Conservation (phyloP, 2,797 vertebrate genomes). For the Phataginus tricuspis region DNA sequence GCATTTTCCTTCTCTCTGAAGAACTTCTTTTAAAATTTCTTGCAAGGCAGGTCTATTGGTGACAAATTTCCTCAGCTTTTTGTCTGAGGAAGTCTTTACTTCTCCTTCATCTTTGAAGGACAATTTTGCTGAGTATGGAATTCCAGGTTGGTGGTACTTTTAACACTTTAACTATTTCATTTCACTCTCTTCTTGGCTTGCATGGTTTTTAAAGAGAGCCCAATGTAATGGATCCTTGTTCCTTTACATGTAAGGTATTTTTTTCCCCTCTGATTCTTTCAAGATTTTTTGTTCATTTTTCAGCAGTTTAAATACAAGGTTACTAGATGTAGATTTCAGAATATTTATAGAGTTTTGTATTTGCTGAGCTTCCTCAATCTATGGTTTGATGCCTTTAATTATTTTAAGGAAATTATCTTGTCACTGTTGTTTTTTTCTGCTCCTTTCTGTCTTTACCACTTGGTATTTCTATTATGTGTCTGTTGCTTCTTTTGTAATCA, state of each 20-base stretch:
- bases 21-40: not conserved
- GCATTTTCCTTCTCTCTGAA: not conserved
- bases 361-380: not conserved
- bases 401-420: not conserved
- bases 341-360: not conserved
- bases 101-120: not conserved
- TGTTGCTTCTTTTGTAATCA: not conserved
- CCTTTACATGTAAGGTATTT: not conserved
- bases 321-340: not conserved
- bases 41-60: not conserved
- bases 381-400: not conserved
- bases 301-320: not conserved
- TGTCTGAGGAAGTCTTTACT: not conserved
- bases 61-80: not conserved
- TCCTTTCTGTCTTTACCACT: not conserved
- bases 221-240: not conserved
- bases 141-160: not conserved
- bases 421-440: not conserved
- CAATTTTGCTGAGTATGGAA: not conserved
- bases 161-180: not conserved
- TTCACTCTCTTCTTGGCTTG: not conserved
- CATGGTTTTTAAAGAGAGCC: not conserved
- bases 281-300: not conserved
- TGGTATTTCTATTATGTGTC: not conserved
- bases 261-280: not conserved